phyloP scores from a whole-genome alignment of 2,113 vertebrate genomes.

The Bos javanicus region DNA sequence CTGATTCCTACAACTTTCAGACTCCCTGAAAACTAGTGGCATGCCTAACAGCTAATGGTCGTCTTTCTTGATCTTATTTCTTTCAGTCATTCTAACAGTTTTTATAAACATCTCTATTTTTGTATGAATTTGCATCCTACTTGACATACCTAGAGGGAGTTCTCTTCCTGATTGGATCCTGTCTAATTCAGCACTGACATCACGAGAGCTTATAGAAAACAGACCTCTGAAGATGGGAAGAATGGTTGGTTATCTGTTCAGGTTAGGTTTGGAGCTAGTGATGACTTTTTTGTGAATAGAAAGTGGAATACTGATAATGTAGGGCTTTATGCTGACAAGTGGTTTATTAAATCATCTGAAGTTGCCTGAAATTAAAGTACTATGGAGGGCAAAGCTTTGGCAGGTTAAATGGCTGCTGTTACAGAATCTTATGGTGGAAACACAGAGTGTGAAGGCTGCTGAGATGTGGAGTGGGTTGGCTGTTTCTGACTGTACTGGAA shows the following conservation, averaged over 20 bases:
- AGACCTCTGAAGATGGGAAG: not conserved
- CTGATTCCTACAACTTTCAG: not conserved
- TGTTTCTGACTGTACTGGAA: not conserved
- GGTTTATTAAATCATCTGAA: not conserved
- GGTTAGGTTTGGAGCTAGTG: not conserved
- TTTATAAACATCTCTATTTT: not conserved
- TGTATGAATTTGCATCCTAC: not conserved
- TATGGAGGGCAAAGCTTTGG: not conserved
- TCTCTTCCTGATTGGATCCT: not conserved
- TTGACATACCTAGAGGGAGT: not conserved
- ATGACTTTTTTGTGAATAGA: not conserved
- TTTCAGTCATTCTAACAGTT: not conserved
- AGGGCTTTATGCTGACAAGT: not conserved
- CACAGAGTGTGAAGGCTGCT: not conserved
- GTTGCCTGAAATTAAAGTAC: not conserved
- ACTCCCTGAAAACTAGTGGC: not conserved
- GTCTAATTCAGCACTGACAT: not conserved
- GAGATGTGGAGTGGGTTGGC: not conserved
- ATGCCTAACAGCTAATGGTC: not conserved
- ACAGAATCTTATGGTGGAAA: not conserved
- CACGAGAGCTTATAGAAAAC: not conserved
- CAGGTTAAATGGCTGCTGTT: not conserved
- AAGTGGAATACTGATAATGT: not conserved
- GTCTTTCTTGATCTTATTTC: not conserved
- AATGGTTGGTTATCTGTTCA: not conserved